These are phyloP conservation scores for Acanthosepion pharaonis DNA, from an alignment of 2,888 invertebrate genomes.

Conservation along the genomic window DNA sequence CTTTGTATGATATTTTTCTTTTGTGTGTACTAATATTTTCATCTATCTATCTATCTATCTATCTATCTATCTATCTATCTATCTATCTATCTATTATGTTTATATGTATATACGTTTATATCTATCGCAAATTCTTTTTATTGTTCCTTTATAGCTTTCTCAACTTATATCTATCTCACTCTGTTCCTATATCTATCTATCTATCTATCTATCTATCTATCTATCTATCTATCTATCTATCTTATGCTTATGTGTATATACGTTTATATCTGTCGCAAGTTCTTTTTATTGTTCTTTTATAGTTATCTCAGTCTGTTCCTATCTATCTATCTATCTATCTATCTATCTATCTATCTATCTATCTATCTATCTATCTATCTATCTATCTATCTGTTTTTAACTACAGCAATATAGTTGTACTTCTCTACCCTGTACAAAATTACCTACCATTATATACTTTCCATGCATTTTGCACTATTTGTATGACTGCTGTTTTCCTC, in stretches of 20 bases:
- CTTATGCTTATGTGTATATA: too few relatives aligned
- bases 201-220: too few relatives aligned
- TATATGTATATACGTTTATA: background rate
- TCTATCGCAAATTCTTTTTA: background rate
- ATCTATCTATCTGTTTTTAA: too few relatives aligned
- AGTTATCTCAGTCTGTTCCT: too few relatives aligned
- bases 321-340: background rate
- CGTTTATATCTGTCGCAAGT: too few relatives aligned
- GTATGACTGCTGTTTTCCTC: background rate
- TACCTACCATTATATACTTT: background rate
- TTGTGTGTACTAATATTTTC: background rate
- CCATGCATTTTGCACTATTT: background rate
- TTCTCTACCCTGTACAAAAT: background rate
- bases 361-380: background rate
- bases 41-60: background rate
- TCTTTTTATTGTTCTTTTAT: too few relatives aligned
- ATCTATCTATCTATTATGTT: background rate
- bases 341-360: too few relatives aligned
- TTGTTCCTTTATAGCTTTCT: background rate
- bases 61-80: background rate
- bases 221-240: too few relatives aligned
- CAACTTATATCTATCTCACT: too few relatives aligned
- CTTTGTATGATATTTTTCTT: background rate
- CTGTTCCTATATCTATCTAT: too few relatives aligned
- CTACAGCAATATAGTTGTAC: too few relatives aligned